Conservation (phyloP, 1,140 invertebrate species). For the Battus philenor region DNA sequence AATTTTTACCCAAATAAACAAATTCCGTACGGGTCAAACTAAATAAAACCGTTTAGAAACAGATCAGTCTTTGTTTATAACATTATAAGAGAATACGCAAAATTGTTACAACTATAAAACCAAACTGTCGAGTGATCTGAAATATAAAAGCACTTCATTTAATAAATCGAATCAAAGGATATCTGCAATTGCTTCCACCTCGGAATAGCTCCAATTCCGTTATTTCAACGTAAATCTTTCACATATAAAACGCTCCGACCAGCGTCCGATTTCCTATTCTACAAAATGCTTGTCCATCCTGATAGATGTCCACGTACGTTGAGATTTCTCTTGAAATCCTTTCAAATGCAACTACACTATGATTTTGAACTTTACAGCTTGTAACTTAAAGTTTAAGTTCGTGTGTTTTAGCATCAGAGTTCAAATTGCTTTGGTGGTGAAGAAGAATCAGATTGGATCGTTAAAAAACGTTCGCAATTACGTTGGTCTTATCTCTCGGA, state of each 20-base stretch:
- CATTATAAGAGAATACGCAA: too few species aligned
- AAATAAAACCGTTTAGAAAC: too few species aligned
- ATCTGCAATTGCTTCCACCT: conserved; percentile 5
- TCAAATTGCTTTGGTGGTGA: conserved; percentile 23
- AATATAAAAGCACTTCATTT: too few species aligned
- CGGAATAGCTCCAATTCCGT: conserved; percentile 39
- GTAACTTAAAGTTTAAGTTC: conserved; percentile 21
- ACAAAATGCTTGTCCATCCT: conserved; percentile 64
- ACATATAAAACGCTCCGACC: conserved; percentile 58
- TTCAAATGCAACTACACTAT: background rate
- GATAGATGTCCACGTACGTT: conserved; percentile 57
- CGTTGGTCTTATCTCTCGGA: conserved; percentile 49
- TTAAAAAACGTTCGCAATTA: conserved; percentile 56
- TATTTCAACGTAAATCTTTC: conserved; percentile 57
- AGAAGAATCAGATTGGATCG: conserved; percentile 61
- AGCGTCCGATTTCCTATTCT: conserved; percentile 59
- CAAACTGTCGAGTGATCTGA: too few species aligned
- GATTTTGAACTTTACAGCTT: conserved; percentile 19
- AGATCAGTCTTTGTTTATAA: too few species aligned
- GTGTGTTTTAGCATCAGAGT: conserved; percentile 21
- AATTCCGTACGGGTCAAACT: too few species aligned
- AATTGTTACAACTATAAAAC: too few species aligned
- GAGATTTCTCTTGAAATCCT: conserved; percentile 30
- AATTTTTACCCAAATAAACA: too few species aligned
- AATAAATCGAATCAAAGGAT: conserved; percentile 6